phyloP scores from a whole-genome alignment of 2,888 invertebrate genomes.

The Machimus atricapillus region DNA sequence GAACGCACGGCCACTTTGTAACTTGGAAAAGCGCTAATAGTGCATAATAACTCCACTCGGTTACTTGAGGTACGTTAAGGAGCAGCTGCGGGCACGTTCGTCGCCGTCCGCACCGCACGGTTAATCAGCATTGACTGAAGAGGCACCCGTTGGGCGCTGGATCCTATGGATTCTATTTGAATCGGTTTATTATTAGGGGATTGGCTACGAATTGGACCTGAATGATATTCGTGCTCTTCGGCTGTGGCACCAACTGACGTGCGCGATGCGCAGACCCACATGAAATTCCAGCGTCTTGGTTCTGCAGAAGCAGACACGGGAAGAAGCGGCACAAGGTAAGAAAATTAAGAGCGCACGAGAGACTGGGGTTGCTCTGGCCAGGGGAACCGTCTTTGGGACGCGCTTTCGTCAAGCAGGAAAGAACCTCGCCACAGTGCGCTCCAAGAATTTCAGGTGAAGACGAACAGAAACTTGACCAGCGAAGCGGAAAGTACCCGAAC shows the following conservation, averaged over 20 bases:
- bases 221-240: slow-evolving; percentile 9
- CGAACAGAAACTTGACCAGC: background rate
- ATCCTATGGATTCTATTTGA: slow-evolving; percentile 19
- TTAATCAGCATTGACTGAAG: slow-evolving; percentile 60
- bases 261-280: background rate
- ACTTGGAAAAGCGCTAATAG: background rate
- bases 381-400: background rate
- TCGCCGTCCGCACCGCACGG: slow-evolving; percentile 59
- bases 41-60: background rate
- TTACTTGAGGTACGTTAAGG: background rate
- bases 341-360: background rate
- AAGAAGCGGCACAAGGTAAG: background rate
- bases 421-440: background rate
- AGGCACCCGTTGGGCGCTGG: slow-evolving; percentile 22
- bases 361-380: background rate
- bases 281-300: background rate
- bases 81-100: slow-evolving; percentile 1
- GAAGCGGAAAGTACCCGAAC: background rate
- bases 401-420: background rate
- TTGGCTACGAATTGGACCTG: slow-evolving; percentile 25
- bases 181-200: slow-evolving; percentile 34
- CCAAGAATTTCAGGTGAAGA: background rate
- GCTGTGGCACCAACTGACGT: background rate
- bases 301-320: background rate
- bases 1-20: background rate